These are phyloP conservation scores for Carcinoscorpius rotundicauda DNA, from an alignment of 1,140 invertebrate genomes.

Conservation along the genomic window DNA sequence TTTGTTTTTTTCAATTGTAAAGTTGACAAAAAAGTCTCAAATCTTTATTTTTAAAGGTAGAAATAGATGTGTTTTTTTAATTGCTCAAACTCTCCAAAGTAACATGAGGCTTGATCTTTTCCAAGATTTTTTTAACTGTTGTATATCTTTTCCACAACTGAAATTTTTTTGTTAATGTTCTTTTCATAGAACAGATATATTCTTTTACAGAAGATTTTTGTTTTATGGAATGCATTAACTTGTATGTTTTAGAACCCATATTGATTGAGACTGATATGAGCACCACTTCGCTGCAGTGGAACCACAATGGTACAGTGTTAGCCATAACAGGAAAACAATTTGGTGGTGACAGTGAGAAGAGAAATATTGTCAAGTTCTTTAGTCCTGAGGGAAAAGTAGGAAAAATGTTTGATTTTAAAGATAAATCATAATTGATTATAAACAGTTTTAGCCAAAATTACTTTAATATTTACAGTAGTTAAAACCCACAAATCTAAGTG, in stretches of 20 bases:
- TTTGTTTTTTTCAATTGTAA: too few species aligned
- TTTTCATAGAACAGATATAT: constrained; percentile 6
- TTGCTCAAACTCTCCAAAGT: too few species aligned
- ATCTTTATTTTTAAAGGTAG: too few species aligned
- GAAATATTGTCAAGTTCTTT: constrained; percentile 85
- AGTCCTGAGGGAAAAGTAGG: constrained; percentile 66
- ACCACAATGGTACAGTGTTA: constrained; percentile 74
- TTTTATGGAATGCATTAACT: too few species aligned
- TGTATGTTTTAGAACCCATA: constrained; percentile 36
- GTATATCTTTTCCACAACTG: not conserved
- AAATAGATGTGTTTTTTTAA: too few species aligned
- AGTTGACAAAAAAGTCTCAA: too few species aligned
- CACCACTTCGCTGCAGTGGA: constrained; percentile 76
- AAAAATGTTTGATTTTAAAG: too few species aligned
- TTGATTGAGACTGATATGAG: constrained; percentile 57
- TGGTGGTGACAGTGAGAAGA: constrained; percentile 34
- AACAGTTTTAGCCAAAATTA: not conserved
- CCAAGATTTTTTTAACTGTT: too few species aligned
- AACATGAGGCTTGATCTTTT: too few species aligned
- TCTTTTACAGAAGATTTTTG: too few species aligned
- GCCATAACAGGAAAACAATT: constrained; percentile 66
- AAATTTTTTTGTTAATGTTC: constrained; percentile 43
- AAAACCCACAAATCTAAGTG: constrained; percentile 5
- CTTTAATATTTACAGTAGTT: constrained; percentile 5
- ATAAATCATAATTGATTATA: not conserved